These are phyloP conservation scores for Otolemur garnettii DNA, from an alignment of 2,113 vertebrate species.

Conservation along the genomic window DNA sequence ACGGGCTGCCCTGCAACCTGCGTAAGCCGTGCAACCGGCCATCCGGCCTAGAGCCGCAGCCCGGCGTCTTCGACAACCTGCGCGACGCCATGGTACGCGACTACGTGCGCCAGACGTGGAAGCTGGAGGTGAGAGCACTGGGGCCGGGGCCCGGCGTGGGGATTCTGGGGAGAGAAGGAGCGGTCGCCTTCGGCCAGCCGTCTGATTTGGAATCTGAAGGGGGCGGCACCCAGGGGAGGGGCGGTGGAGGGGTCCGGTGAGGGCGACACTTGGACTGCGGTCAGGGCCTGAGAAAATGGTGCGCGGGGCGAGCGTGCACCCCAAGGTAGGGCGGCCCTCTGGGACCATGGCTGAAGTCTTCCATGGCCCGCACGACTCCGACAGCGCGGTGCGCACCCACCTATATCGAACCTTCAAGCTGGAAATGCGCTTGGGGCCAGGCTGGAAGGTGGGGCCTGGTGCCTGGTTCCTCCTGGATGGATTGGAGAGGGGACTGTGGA, in stretches of 20 bases:
- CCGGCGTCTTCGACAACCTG: constrained; percentile 94
- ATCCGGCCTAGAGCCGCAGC: constrained; percentile 86
- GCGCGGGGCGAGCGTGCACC: background rate
- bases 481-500: no score
- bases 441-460: background rate
- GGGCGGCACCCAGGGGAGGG: constrained; percentile 86
- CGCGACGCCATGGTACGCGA: constrained; percentile 97
- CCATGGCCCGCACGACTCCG: no score
- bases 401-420: background rate
- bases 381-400: background rate
- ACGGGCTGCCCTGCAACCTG: constrained; percentile 94
- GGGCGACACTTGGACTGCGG: constrained; percentile 84
- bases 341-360: background rate
- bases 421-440: background rate
- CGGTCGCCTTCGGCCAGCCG: background rate
- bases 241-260: constrained; percentile 84
- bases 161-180: accelerated
- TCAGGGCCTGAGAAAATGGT: constrained; percentile 56
- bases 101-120: constrained; percentile 95
- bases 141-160: no score
- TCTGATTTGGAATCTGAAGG: background rate
- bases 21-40: constrained; percentile 94
- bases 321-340: no score
- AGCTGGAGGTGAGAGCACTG: constrained; percentile 90
- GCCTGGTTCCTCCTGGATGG: background rate